Evolutionary conservation across 2,797 vertebrate genomes (phyloP).

Genomic region (Clarias fuscus): DNA sequence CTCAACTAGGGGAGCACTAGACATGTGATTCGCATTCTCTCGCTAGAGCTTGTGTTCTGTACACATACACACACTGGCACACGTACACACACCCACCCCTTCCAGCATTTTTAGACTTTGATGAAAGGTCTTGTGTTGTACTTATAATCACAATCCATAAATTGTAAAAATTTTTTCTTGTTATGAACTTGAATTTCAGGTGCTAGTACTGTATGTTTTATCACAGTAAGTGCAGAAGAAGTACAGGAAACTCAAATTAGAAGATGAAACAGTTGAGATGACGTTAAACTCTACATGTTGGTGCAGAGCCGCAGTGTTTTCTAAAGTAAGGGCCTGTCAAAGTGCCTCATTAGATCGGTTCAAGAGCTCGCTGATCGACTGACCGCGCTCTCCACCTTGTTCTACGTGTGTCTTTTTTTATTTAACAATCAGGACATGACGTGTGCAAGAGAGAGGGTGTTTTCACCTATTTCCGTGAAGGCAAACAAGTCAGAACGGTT

Average conservation of each 20-base stretch:
- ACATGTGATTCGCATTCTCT: slow-evolving; percentile 17
- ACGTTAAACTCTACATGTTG: neutral
- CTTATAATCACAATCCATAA: no score
- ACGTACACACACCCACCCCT: neutral
- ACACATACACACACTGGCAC: neutral
- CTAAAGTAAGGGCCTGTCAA: neutral
- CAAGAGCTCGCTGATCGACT: neutral
- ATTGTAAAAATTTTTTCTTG: no score
- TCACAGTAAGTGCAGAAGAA: neutral
- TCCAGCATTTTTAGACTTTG: neutral
- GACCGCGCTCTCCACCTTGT: neutral
- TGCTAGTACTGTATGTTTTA: neutral
- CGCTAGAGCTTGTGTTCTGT: no score
- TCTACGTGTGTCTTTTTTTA: neutral
- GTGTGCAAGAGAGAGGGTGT: slow-evolving; percentile 3
- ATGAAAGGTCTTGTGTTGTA: neutral
- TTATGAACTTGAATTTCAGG: neutral
- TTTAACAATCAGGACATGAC: slow-evolving; percentile 37
- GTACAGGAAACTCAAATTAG: neutral
- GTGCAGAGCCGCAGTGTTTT: neutral
- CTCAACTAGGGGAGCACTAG: slow-evolving; percentile 51
- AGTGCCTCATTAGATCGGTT: neutral
- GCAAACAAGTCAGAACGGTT: slow-evolving; percentile 21
- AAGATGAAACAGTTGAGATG: neutral
- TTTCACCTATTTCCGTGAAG: slow-evolving; percentile 44